These are phyloP conservation scores for Gallinago jamesoni DNA, from an alignment of 2,113 vertebrate species.

Conservation along the genomic window DNA sequence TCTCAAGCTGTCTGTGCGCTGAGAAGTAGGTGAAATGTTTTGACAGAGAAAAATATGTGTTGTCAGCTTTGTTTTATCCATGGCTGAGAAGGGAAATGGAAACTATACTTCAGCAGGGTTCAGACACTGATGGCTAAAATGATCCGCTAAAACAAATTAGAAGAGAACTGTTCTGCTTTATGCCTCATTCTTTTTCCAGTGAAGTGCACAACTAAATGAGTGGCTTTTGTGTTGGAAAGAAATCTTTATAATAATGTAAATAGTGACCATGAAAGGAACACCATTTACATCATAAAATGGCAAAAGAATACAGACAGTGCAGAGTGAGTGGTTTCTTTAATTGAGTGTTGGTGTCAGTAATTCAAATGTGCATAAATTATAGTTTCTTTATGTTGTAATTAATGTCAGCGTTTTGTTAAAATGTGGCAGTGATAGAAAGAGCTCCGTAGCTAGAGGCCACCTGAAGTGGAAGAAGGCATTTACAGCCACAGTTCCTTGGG, in stretches of 20 bases:
- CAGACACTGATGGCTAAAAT: slow-evolving; percentile 8
- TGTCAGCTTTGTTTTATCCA: slow-evolving; percentile 66
- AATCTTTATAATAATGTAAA: background rate
- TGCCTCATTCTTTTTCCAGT: background rate
- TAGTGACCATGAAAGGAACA: background rate
- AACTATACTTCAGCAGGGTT: slow-evolving; percentile 28
- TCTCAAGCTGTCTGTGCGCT: slow-evolving; percentile 46
- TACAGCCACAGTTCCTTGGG: background rate
- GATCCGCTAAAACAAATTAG: slow-evolving; percentile 35
- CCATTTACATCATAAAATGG: background rate
- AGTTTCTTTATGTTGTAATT: background rate
- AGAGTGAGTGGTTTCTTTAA: background rate
- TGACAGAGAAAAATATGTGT: slow-evolving; percentile 71
- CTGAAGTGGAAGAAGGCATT: background rate
- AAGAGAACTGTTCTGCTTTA: background rate
- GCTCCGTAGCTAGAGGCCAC: background rate
- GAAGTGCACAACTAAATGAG: slow-evolving; percentile 37
- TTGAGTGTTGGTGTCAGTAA: background rate
- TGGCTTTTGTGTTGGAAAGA: background rate
- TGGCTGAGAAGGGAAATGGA: slow-evolving; percentile 58
- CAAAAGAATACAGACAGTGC: background rate
- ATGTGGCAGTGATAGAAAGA: background rate
- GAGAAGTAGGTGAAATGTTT: slow-evolving; percentile 68
- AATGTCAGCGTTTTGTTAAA: background rate
- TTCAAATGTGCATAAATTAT: background rate